phyloP scores from a whole-genome alignment of 2,888 invertebrate genomes.

The Cryptus viduatorius region DNA sequence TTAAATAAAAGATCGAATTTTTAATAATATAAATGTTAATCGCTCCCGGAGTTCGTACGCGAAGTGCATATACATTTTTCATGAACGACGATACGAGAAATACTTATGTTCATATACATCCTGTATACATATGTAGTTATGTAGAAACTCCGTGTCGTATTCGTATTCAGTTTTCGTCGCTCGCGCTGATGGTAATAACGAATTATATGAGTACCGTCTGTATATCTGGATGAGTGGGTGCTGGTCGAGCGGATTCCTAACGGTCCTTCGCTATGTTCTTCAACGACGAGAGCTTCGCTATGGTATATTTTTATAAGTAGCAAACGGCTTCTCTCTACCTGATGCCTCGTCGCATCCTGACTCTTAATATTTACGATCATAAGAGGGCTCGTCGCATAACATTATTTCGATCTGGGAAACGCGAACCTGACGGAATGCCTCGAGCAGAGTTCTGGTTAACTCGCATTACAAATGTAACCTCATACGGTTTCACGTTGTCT shows the following conservation, averaged over 20 bases:
- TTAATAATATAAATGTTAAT: slow-evolving; percentile 67
- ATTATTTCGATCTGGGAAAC: slow-evolving; percentile 85
- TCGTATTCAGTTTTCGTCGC: slow-evolving; percentile 76
- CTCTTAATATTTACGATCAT: slow-evolving; percentile 83
- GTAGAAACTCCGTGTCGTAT: slow-evolving; percentile 58
- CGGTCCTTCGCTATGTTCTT: slow-evolving; percentile 72
- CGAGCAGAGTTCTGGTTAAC: slow-evolving; percentile 60
- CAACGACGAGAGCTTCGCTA: not conserved
- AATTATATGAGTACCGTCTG: slow-evolving; percentile 78
- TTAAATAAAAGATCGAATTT: slow-evolving; percentile 32
- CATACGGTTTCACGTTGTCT: slow-evolving; percentile 19
- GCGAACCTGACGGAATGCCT: slow-evolving; percentile 84
- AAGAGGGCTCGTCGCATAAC: slow-evolving; percentile 80
- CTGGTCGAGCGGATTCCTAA: slow-evolving; percentile 79
- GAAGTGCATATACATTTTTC: slow-evolving; percentile 62
- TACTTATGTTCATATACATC: slow-evolving; percentile 4
- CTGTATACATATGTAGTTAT: slow-evolving; percentile 29
- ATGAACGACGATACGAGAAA: slow-evolving; percentile 52
- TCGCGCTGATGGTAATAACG: slow-evolving; percentile 78
- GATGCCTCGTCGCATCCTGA: slow-evolving; percentile 32
- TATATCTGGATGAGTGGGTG: slow-evolving; percentile 74
- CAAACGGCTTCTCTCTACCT: not conserved
- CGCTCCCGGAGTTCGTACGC: slow-evolving; percentile 55
- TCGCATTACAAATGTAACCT: slow-evolving; percentile 61
- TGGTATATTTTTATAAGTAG: slow-evolving; percentile 30